Conservation (phyloP, 64 coral and sea anemone genomes). For the Dendronephthya gigantea region DNA sequence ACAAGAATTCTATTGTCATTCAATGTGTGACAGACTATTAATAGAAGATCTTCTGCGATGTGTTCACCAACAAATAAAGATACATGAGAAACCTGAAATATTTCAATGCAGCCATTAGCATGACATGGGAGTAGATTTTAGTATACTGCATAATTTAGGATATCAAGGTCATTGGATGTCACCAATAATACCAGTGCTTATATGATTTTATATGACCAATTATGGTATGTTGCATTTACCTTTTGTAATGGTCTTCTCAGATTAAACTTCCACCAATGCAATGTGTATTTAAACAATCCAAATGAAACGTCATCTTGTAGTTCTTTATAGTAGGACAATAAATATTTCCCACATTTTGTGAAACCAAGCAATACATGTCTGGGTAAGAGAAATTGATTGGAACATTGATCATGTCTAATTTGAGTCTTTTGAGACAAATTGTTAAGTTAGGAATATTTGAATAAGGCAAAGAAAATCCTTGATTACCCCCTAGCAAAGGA, state of each 20-base stretch:
- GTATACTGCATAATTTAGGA: background rate
- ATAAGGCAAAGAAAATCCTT: background rate
- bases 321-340: slow-evolving; percentile 30
- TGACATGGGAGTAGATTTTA: too few relatives aligned
- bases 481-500: background rate
- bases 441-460: background rate
- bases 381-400: background rate
- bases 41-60: slow-evolving; percentile 15
- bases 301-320: background rate
- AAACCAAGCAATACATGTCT: slow-evolving; percentile 54
- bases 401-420: background rate
- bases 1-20: slow-evolving; percentile 31
- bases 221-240: background rate
- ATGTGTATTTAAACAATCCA: slow-evolving; percentile 27
- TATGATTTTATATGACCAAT: too few relatives aligned
- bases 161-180: too few relatives aligned
- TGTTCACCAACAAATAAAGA: slow-evolving; percentile 35
- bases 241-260: slow-evolving; percentile 29
- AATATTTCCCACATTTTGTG: slow-evolving; percentile 46
- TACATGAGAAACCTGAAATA: slow-evolving; percentile 17
- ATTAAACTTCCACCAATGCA: slow-evolving; percentile 45
- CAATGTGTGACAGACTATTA: slow-evolving; percentile 39
- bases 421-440: too few relatives aligned
- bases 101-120: too few relatives aligned
- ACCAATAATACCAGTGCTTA: too few relatives aligned